Conservation (phyloP, 2,797 vertebrate species). For the Poeciliopsis turneri region DNA sequence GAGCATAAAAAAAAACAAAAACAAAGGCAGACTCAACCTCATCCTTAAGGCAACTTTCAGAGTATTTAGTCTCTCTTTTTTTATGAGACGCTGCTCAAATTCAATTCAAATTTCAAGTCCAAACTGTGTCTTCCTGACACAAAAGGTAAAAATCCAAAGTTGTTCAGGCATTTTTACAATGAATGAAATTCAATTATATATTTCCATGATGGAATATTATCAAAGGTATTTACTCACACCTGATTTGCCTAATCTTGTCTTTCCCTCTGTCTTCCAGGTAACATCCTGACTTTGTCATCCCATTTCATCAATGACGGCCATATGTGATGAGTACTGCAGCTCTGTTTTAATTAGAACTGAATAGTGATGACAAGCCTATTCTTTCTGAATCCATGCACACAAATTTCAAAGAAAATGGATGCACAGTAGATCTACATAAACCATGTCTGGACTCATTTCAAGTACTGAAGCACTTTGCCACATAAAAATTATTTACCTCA, state of each 20-base stretch:
- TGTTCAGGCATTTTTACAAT: not conserved
- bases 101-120: not conserved
- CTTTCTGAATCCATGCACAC: not conserved
- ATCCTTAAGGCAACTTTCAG: not conserved
- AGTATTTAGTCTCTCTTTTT: not conserved
- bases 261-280: constrained; percentile 76
- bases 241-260: constrained; percentile 36
- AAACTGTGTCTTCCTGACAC: not conserved
- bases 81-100: not conserved
- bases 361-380: not conserved
- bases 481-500: not conserved
- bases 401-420: not conserved
- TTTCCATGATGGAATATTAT: constrained; percentile 4
- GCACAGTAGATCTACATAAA: not conserved
- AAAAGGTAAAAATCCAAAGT: not conserved
- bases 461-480: not conserved
- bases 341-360: constrained; percentile 29
- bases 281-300: constrained; percentile 54
- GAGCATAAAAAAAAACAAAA: constrained; percentile 14
- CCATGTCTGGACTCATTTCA: not conserved
- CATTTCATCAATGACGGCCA: constrained; percentile 35
- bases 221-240: not conserved
- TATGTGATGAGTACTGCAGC: constrained; percentile 65
- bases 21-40: constrained; percentile 2
- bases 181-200: not conserved